Evolutionary conservation across 2,888 invertebrate genomes (phyloP), one percentile per base, ranked within the genome.

Genomic region (Dilophus febrilis): DNA sequence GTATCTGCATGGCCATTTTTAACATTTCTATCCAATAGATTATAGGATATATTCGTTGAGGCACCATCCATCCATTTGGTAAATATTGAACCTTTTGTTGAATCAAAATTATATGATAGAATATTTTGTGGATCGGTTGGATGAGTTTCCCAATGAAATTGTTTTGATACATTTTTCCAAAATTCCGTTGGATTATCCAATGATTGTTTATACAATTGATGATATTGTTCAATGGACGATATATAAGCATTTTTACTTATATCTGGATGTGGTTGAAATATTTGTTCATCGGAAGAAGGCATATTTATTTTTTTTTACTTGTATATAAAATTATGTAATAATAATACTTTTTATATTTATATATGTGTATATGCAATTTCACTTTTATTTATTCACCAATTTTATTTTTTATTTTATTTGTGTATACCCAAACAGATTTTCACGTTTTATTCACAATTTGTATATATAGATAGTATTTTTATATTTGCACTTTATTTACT

Each of bases 31-130:
- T 98, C 97, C 50, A 98, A 66, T 38, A 88, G 70, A 66, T 98
- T 98, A 65, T 91, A 98, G 58, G 87, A 88, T 46, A 97, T 77
- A 61, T 98, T 98, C 31, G 95, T 97, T 29, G 81, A 77, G 4
- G 87, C 87, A 10, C 91, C 95, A 53, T 87, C 83, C 79, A 98
- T 77, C 86, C 92, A 98, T 62, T 86, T 88, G 35, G 90, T 80
- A 51, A 72, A 85, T 50, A 98, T 79, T 11, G 83, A 81, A 37
- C 97, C 97, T 59, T 88, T 82, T 47, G 71, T 72, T 37, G 81
- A 61, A 61, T 97, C 82, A 58, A 97, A 95, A 64, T 97, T 97
- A 63, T 83, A 94, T 12, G 81, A 77, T 52, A 85, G 68, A 56
- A 92, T 87, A 49, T 80, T 77, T 42, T 77, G 75, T 42, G 73